phyloP scores from a whole-genome alignment of 2,888 invertebrate species.

The Oligia fasciuncula region DNA sequence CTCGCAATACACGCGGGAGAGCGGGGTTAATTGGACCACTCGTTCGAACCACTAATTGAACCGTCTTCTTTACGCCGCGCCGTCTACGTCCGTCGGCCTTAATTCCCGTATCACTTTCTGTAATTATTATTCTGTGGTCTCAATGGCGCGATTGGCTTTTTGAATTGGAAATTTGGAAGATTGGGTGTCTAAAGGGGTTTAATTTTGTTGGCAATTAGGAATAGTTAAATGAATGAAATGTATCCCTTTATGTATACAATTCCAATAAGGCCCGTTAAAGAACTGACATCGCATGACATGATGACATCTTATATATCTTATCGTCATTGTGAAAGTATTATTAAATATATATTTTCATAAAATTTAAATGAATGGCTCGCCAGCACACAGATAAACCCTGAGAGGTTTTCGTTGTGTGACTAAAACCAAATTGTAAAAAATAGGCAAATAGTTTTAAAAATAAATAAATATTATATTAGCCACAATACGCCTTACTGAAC shows the following conservation, averaged over 20 bases:
- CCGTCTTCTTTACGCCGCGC: conserved; percentile 58
- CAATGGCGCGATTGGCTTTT: conserved; percentile 37
- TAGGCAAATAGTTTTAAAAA: too few relatives aligned
- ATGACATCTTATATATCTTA: not conserved
- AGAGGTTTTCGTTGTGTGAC: too few relatives aligned
- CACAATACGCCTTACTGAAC: not conserved
- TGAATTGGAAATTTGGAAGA: conserved; percentile 14
- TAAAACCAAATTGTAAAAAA: too few relatives aligned
- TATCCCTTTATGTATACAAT: not conserved
- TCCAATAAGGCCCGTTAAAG: not conserved
- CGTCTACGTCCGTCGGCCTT: conserved; percentile 36
- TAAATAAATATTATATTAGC: too few relatives aligned
- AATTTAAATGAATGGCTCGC: too few relatives aligned
- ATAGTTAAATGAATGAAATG: conserved; percentile 2
- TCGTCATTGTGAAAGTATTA: not conserved
- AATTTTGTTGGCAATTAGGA: not conserved
- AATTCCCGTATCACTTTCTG: conserved; percentile 41
- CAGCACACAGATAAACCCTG: too few relatives aligned
- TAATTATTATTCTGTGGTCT: conserved; percentile 59
- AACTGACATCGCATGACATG: too few relatives aligned
- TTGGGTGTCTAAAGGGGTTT: not conserved
- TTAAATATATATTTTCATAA: too few relatives aligned
- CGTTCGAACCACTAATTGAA: conserved; percentile 62
- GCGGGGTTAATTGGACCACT: conserved; percentile 62
- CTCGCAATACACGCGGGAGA: conserved; percentile 56